Conservation (phyloP, 2,113 vertebrate species). For the Gobius niger region DNA sequence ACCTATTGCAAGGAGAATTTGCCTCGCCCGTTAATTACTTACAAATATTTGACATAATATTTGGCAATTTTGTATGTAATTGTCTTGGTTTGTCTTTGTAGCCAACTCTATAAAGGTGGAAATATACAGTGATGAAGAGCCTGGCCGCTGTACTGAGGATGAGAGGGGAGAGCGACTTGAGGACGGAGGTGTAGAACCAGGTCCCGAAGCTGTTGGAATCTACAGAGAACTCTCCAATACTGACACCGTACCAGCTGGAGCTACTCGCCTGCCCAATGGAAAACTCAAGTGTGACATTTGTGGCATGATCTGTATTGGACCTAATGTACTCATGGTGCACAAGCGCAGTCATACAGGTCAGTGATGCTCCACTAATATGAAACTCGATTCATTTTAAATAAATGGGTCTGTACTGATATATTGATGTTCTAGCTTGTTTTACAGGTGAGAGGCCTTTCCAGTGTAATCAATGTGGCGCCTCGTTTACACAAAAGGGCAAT, state of each 20-base stretch:
- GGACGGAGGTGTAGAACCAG: slow-evolving; percentile 73
- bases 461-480: slow-evolving; percentile 97
- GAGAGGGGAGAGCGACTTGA: slow-evolving; percentile 80
- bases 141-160: slow-evolving; percentile 79
- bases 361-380: slow-evolving; percentile 13
- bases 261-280: slow-evolving; percentile 90
- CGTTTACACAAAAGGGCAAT: slow-evolving; percentile 98
- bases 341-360: slow-evolving; percentile 98
- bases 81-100: slow-evolving; percentile 38
- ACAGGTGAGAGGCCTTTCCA: slow-evolving; percentile 95
- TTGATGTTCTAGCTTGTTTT: slow-evolving; percentile 9
- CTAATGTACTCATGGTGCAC: slow-evolving; percentile 98
- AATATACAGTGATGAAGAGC: slow-evolving; percentile 96
- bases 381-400: slow-evolving; percentile 8
- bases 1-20: not conserved
- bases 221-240: slow-evolving; percentile 85
- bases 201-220: slow-evolving; percentile 80
- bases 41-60: not conserved
- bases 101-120: slow-evolving; percentile 98
- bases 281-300: slow-evolving; percentile 96
- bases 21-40: not conserved
- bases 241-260: slow-evolving; percentile 83
- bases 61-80: too few relatives aligned
- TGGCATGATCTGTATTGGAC: slow-evolving; percentile 97
- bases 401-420: slow-evolving; percentile 18